Percentiles rank a stretch among this genome's conserved stretches.
These are phyloP conservation scores for Oedothorax gibbosus DNA, from an alignment of 1,140 invertebrate genomes.

Conservation along the genomic window DNA sequence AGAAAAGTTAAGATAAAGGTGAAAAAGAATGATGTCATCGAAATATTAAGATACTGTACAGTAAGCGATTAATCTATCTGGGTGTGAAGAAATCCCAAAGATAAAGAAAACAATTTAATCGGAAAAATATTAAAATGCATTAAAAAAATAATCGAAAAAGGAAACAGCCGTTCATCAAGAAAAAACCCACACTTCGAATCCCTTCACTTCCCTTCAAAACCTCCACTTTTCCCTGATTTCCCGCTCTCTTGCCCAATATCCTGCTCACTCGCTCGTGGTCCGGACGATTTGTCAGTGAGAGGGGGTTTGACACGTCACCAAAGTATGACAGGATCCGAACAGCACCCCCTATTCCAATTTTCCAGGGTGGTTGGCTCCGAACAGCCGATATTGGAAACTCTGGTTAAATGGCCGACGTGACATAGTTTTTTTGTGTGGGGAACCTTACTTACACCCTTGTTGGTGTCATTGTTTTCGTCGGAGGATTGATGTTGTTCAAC, in stretches of 20 bases:
- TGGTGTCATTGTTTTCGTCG: neutral
- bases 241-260: constrained; percentile 56
- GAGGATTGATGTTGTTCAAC: neutral
- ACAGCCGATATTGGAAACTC: constrained; percentile 43
- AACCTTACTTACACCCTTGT: neutral
- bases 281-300: constrained; percentile 48
- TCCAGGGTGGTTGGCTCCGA: constrained; percentile 21
- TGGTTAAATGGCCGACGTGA: constrained; percentile 46
- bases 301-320: constrained; percentile 52
- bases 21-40: too few species aligned
- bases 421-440: neutral
- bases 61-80: too few species aligned
- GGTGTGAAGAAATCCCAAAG: too few species aligned
- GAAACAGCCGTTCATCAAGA: too few species aligned
- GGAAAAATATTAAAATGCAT: too few species aligned
- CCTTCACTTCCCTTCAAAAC: neutral
- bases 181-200: neutral
- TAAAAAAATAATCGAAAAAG: too few species aligned
- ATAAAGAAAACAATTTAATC: too few species aligned
- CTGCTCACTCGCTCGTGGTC: constrained; percentile 48
- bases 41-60: too few species aligned
- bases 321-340: constrained; percentile 55
- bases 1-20: too few species aligned
- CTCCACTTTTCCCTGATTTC: constrained; percentile 38
- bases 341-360: constrained; percentile 36